Evolutionary conservation across 2,888 invertebrate species (phyloP), one percentile per base, ranked within the genome.

Genomic region (Chelonus formosanus): DNA sequence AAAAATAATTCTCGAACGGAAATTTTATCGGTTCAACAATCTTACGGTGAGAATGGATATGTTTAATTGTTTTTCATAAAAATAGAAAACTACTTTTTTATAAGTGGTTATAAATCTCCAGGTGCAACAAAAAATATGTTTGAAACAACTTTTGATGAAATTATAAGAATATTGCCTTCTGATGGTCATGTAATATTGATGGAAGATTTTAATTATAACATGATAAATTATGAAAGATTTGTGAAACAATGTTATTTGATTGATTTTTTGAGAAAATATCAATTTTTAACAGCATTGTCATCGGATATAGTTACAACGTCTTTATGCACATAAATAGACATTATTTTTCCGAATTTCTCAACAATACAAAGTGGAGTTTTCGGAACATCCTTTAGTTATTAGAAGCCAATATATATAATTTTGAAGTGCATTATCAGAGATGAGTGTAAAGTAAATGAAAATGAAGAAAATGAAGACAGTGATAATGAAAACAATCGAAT

Each of bases 21-120:
- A 43, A 53, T 20, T 20, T 20, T n/a, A n/a, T n/a, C n/a, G n/a
- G n/a, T n/a, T n/a, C n/a, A n/a, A n/a, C n/a, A n/a, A n/a, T n/a
- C n/a, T n/a, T 47, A 6, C 43, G 58, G 54, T 47, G 40, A 47
- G 20, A 68, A 40, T 0, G 44, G 43, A 5, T 40, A 60, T 43
- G 32, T 48, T 32, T 34, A 65, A 65, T n/a, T 65, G 35, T 65
- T 65, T n/a, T 7, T 40, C 8, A 7, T 43, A 5, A 54, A 60
- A 36, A 10, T 47, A 4, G 36, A 55, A 3, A 47, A 65, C 40
- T 55, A 60, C 55, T 50, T 48, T 43, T 3, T 60, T 20, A 55
- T 60, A 47, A 60, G 60, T 50, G 65, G 48, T 8, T 60, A 60
- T 10, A 65, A 65, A 65, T 65, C 56, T 8, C 65, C 65, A 44